Conservation (phyloP, 2,113 vertebrate species). For the Orientallactaga bullata region DNA sequence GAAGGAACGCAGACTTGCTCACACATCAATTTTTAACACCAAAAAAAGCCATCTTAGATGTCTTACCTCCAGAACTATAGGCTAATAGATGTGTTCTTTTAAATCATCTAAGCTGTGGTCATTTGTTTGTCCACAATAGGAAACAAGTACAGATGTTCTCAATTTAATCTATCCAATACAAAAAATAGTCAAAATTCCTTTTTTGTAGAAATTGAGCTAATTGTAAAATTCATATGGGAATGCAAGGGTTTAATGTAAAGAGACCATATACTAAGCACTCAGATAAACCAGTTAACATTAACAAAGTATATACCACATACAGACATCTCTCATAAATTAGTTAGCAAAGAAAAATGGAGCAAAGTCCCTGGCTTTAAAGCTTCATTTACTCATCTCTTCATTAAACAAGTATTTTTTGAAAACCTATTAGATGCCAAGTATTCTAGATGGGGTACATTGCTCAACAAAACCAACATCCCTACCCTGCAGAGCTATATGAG, state of each 20-base stretch:
- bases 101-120: background rate
- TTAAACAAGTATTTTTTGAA: background rate
- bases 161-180: background rate
- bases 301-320: background rate
- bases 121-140: background rate
- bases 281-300: slow-evolving; percentile 28
- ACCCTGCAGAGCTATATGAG: background rate
- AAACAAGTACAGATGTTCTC: background rate
- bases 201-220: slow-evolving; percentile 11
- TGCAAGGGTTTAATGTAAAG: background rate
- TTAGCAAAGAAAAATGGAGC: background rate
- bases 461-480: background rate
- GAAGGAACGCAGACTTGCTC: background rate
- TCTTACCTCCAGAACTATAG: background rate
- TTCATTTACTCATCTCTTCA: background rate
- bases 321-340: background rate
- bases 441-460: background rate
- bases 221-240: slow-evolving; percentile 3
- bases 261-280: background rate
- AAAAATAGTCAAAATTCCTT: background rate
- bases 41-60: background rate
- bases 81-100: background rate
- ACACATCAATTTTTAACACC: background rate
- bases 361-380: background rate
- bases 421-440: background rate